These are phyloP conservation scores for Nannoperca australis DNA, from an alignment of 2,797 vertebrate genomes.

Conservation along the genomic window DNA sequence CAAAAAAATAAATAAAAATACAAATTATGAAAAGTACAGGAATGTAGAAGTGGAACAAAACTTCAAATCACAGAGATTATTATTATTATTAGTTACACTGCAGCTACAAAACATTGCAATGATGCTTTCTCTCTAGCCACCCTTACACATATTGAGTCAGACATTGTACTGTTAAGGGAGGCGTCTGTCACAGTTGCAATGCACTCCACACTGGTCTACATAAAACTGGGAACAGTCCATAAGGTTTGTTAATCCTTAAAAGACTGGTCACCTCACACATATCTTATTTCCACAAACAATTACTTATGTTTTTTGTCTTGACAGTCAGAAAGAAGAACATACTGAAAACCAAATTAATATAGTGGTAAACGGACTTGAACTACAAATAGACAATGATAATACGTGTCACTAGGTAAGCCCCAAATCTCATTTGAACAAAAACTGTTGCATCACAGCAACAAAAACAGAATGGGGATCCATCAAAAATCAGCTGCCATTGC, in stretches of 20 bases:
- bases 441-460: neutral
- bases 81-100: neutral
- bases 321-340: neutral
- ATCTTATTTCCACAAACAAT: neutral
- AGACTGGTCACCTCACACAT: conserved; percentile 1
- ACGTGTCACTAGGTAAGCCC: neutral
- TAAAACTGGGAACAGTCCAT: neutral
- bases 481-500: neutral
- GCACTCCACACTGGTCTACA: neutral
- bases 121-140: neutral
- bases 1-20: too few relatives aligned
- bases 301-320: neutral
- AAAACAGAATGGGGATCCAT: conserved; percentile 9
- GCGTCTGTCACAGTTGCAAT: neutral
- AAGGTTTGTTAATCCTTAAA: neutral
- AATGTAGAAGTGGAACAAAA: neutral
- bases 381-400: neutral
- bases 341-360: conserved; percentile 3
- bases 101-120: neutral
- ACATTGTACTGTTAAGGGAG: neutral
- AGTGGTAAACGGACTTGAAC: conserved; percentile 4
- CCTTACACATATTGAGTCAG: neutral
- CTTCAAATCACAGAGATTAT: neutral
- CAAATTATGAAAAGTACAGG: too few relatives aligned
- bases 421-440: neutral